Base-by-base conservation (phyloP, 23 tunicate species). In the Phallusia fumigata region DNA sequence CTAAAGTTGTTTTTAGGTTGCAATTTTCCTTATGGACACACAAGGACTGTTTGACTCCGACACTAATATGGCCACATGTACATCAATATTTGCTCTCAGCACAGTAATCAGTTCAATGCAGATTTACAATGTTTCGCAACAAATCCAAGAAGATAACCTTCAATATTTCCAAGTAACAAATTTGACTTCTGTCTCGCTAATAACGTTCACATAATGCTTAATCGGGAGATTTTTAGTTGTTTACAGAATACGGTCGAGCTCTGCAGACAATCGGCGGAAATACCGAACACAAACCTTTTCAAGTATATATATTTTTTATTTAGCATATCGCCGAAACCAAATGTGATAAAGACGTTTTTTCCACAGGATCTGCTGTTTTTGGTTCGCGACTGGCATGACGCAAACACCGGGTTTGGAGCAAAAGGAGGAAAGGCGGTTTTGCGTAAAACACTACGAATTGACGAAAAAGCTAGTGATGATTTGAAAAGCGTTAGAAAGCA, bases 1-100 rank as follows among this genome's bases (percentile, higher is more conserved):
- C n/a, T 10, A 40, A 40, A 40, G 47, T 40, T 40, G 10, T 40
- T 40, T 40, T 40, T 75, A 83, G 86, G 82, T 74, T 0, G 95
- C 95, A 33, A 73, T 90, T 6, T 75, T 90, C 13, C 72, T 90
- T 64, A 81, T 90, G 86, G 95, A 90, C 90, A 90, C 95, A 0
- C 95, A 90, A 85, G 95, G 95, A 32, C 24, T 86, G 36, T 90
- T 90, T 58, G 95, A 90, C 78, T 30, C 22, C 0, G 52, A 86
- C 44, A 65, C 90, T 21, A 78, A 73, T 18, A 52, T n/a, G 52
- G 64, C 52, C 22, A 45, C 33, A 19, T 50, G 81, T 53, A 76
- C 86, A 18, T 65, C 75, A 24, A 86, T 86, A 75, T 84, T 79
- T 47, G 86, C 90, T n/a, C 36, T 90, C 28, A 84, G 86, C 65